These are phyloP conservation scores for Pseudoips prasinana DNA, from an alignment of 2,888 invertebrate genomes.

Conservation along the genomic window DNA sequence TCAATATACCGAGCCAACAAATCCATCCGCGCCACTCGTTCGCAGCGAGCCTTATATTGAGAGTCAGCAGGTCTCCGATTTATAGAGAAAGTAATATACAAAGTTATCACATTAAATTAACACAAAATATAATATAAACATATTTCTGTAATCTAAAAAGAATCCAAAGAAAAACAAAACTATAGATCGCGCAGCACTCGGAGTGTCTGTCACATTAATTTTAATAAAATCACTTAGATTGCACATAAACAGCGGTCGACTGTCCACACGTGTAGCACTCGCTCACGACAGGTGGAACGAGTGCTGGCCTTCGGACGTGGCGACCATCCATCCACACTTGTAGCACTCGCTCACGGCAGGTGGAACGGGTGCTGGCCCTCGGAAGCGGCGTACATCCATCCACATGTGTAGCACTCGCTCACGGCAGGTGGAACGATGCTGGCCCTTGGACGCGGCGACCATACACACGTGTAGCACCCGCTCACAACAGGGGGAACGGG, in stretches of 20 bases:
- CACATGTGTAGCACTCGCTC: slow-evolving; percentile 62
- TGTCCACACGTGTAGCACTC: slow-evolving; percentile 2
- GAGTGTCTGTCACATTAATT: slow-evolving; percentile 64
- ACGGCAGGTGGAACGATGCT: slow-evolving; percentile 99
- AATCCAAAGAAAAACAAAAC: slow-evolving; percentile 71
- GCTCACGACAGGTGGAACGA: slow-evolving; percentile 98
- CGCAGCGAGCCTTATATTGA: slow-evolving; percentile 41
- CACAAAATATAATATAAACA: slow-evolving; percentile 80
- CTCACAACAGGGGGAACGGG: slow-evolving; percentile 98
- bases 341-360: slow-evolving; percentile 88
- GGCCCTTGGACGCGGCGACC: slow-evolving; percentile 98
- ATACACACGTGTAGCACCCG: too few species aligned
- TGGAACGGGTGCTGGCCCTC: slow-evolving; percentile 99
- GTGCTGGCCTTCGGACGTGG: slow-evolving; percentile 97
- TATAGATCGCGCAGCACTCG: slow-evolving; percentile 71
- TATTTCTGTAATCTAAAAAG: slow-evolving; percentile 72
- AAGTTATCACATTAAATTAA: slow-evolving; percentile 81
- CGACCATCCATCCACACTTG: too few species aligned
- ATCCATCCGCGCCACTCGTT: slow-evolving; percentile 32
- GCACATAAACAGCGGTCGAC: slow-evolving; percentile 84
- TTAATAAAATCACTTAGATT: slow-evolving; percentile 72
- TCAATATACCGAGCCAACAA: slow-evolving; percentile 25
- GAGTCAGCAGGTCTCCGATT: slow-evolving; percentile 53
- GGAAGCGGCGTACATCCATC: too few species aligned
- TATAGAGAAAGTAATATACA: slow-evolving; percentile 75